Conservation (phyloP, 2,113 vertebrate species). For the Regulus satrapa region DNA sequence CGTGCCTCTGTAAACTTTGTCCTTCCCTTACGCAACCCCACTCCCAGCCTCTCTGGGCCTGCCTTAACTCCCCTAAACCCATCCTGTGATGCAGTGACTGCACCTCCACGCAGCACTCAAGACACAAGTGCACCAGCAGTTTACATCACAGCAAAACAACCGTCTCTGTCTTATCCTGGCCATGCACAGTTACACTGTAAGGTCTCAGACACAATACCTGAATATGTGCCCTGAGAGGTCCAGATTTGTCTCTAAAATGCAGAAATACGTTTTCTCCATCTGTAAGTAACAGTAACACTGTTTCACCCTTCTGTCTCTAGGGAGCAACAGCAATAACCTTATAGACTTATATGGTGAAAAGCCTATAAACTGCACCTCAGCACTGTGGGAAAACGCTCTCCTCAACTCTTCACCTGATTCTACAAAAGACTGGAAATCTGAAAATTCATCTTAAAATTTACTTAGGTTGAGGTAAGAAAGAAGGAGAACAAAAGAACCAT, state of each 20-base stretch:
- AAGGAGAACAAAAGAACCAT: not conserved
- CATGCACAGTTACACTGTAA: not conserved
- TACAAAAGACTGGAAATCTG: not conserved
- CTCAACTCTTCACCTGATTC: not conserved
- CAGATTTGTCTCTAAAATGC: not conserved
- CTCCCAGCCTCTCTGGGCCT: not conserved
- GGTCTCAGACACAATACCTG: not conserved
- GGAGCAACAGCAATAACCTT: not conserved
- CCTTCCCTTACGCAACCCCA: not conserved
- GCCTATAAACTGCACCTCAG: not conserved
- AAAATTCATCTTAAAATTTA: not conserved
- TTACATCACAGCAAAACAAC: not conserved
- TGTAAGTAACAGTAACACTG: not conserved
- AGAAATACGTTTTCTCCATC: not conserved
- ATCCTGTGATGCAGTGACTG: no score
- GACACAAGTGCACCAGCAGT: not conserved
- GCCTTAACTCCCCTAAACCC: not conserved
- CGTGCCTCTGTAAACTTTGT: fast-evolving
- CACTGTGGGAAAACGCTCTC: not conserved
- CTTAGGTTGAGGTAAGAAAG: not conserved
- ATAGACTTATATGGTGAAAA: not conserved
- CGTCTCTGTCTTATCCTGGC: not conserved
- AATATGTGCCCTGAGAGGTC: not conserved
- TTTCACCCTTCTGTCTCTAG: not conserved
- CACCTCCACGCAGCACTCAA: not conserved